Percentiles rank a stretch among this genome's conserved stretches.
Evolutionary conservation across 2,113 vertebrate genomes (phyloP).

Genomic region (Eulacestoma nigropectus): DNA sequence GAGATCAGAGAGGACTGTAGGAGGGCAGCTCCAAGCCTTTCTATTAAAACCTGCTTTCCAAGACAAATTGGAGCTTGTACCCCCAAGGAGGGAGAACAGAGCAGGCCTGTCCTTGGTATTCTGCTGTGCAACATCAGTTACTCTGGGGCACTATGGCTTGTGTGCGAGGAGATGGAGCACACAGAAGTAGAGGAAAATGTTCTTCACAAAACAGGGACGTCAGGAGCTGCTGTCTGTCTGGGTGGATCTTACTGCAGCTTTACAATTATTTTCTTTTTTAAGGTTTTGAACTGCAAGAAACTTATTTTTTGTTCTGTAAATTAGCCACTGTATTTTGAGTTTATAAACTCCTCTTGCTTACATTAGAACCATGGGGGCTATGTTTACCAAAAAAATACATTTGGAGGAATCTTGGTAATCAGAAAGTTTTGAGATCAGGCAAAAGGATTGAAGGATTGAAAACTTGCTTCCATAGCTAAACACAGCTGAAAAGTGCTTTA

Average conservation of each 20-base stretch:
- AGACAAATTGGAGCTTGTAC: neutral
- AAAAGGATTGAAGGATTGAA: neutral
- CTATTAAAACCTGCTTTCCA: neutral
- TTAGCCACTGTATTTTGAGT: neutral
- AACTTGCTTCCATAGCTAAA: neutral
- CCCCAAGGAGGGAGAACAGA: neutral
- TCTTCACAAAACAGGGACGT: neutral
- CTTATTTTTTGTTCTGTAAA: neutral
- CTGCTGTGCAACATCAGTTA: neutral
- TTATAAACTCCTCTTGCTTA: neutral
- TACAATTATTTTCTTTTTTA: neutral
- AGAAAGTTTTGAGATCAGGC: neutral
- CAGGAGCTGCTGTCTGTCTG: neutral
- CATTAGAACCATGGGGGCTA: neutral
- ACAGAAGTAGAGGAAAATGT: neutral
- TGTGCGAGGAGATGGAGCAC: neutral
- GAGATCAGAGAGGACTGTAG: neutral
- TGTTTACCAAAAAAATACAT: neutral
- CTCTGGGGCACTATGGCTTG: neutral
- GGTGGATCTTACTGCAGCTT: neutral
- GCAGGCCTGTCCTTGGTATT: neutral
- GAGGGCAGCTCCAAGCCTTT: neutral
- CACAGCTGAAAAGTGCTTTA: neutral
- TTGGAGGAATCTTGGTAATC: neutral
- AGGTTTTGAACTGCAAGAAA: neutral